phyloP scores from a whole-genome alignment of 2,113 vertebrate genomes.

The Amphiprion ocellaris region DNA sequence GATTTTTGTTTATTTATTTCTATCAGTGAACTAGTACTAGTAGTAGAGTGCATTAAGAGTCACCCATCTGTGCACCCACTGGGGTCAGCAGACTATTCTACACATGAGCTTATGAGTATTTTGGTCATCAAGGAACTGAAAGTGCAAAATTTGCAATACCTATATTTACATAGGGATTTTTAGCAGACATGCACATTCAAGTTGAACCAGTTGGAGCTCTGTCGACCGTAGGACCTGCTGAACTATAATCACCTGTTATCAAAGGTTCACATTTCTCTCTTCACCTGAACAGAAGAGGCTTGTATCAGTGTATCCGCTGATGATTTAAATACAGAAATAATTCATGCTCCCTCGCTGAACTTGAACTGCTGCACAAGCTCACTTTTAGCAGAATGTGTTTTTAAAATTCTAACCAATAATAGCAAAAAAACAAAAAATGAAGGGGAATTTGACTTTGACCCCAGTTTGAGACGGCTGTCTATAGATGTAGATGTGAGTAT shows the following conservation, averaged over 20 bases:
- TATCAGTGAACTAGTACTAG: too few relatives aligned
- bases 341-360: not conserved
- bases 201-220: conserved; percentile 26
- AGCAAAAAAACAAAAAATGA: not conserved
- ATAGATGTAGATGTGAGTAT: not conserved
- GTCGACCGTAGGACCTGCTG: not conserved
- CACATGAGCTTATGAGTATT: too few relatives aligned
- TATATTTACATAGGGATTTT: too few relatives aligned
- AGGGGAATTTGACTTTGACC: not conserved
- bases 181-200: not conserved
- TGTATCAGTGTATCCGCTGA: not conserved
- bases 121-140: too few relatives aligned
- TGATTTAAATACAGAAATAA: not conserved
- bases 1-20: too few relatives aligned
- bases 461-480: not conserved
- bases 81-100: too few relatives aligned
- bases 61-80: too few relatives aligned
- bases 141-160: too few relatives aligned
- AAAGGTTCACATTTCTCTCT: conserved; percentile 15
- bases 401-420: not conserved
- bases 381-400: not conserved
- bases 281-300: not conserved
- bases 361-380: not conserved
- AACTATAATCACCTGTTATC: not conserved
- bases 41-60: too few relatives aligned